Base-by-base conservation (phyloP, 2,888 invertebrate species). In the Euplagia quadripunctaria region DNA sequence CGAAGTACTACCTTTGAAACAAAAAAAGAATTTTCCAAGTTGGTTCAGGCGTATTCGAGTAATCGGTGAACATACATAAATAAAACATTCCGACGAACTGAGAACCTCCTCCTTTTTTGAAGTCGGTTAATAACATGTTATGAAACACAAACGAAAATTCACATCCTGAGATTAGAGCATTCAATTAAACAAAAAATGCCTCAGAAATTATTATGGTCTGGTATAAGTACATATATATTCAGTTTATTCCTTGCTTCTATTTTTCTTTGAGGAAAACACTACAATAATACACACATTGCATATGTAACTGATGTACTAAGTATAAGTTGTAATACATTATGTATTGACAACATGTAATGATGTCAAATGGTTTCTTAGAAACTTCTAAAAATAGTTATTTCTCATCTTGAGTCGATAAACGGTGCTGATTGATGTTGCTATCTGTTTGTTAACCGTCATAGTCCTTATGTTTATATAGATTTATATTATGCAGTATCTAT, bases 401-500 rank as follows among this genome's bases (percentile, higher is more conserved):
- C n/a, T 17, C 52, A 68, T 41, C 68, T 68, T 43, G 68, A 31
- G 61, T 61, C 61, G 61, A 69, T 55, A 61, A 69, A 42, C n/a
- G 55, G 46, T 0, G 61, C 20, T 9, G 51, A 66, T 66, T n/a
- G 11, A 66, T 51, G 66, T 66, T 66, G 66, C 49, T 66, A 51
- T 66, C 51, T 66, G 17, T 66, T 31, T 51, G 41, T 12, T 43
- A 46, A 31, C 43, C 61, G n/a, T 66, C 31, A 14, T 61, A 31
- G 31, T 3, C 12, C 12, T 4, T 49, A 65, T 31, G 14, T n/a
- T 14, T 31, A 1, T 66, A 1, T 51, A 31, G 49, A 11, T 20
- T 65, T 20, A 58, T n/a, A 9, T 46, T 14, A 7, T 17, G 52
- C 17, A 0, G 17, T 52, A 0, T 5, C 17, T 16, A 7, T 7